Conservation (phyloP, 53 echinoderm and acorn worm species). For the Hippasteria phrygiana region DNA sequence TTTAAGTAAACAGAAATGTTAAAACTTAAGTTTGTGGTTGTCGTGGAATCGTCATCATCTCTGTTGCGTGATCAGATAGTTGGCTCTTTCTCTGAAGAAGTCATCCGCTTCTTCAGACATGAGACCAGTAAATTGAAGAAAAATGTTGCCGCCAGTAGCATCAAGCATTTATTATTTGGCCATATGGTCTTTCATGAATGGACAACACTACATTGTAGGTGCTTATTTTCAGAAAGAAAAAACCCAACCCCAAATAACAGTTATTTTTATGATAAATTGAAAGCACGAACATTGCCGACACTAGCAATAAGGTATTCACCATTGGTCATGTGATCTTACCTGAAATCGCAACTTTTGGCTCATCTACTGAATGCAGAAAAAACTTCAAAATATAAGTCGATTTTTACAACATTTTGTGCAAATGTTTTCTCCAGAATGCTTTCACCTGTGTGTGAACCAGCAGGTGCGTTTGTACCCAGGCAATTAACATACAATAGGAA, state of each 20-base stretch:
- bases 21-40: neutral
- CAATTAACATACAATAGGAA: conserved; percentile 55
- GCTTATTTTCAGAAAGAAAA: neutral
- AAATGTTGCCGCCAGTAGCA: neutral
- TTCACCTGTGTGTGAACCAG: neutral
- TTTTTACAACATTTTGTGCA: neutral
- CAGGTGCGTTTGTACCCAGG: neutral
- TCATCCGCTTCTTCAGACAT: neutral
- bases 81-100: neutral
- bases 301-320: no score
- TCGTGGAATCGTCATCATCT: neutral
- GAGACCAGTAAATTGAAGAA: neutral
- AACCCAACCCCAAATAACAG: no score
- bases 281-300: no score
- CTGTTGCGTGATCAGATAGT: neutral
- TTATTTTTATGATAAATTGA: no score
- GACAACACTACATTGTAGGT: neutral
- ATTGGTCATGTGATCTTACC: no score
- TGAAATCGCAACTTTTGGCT: no score
- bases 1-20: neutral
- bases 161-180: neutral
- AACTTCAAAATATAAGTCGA: neutral
- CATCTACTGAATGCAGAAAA: no score
- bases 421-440: neutral
- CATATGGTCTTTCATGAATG: neutral